Evolutionary conservation across 1,140 invertebrate genomes (phyloP).

Genomic region (Antheraea pernyi): DNA sequence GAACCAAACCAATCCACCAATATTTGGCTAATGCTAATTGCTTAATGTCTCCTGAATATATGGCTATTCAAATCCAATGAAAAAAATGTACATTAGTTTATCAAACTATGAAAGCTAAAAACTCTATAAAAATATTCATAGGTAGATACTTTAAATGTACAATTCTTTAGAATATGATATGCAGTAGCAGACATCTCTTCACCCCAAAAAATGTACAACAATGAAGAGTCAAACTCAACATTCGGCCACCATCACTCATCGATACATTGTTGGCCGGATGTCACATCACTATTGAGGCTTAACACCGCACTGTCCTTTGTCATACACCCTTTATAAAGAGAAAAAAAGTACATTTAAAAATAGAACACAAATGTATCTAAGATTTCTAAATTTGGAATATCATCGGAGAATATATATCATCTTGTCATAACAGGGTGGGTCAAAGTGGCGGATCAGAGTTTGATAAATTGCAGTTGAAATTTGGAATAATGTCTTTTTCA

Average conservation of each 20-base stretch:
- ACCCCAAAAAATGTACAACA: constrained; percentile 31
- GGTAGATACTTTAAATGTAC: no score
- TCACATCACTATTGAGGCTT: constrained; percentile 55
- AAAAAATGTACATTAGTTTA: no score
- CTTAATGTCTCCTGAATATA: no score
- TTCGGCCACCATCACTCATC: constrained; percentile 57
- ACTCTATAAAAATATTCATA: no score
- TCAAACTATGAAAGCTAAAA: no score
- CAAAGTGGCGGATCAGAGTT: constrained; percentile 61
- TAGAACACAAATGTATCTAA: constrained; percentile 51
- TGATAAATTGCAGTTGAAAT: constrained; percentile 76
- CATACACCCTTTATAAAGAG: not conserved
- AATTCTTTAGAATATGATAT: constrained; percentile 20
- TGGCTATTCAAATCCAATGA: no score
- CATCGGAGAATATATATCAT: constrained; percentile 73
- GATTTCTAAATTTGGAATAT: constrained; percentile 65
- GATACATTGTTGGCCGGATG: constrained; percentile 61
- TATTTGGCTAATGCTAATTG: no score
- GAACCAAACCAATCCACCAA: no score
- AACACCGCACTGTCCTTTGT: constrained; percentile 37
- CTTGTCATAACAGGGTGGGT: constrained; percentile 75
- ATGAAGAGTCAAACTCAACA: constrained; percentile 42
- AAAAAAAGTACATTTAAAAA: constrained; percentile 6
- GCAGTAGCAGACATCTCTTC: constrained; percentile 29
- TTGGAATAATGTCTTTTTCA: constrained; percentile 78